Evolutionary conservation across 2,113 vertebrate species (phyloP).

Genomic region (Macquaria ambigua): DNA sequence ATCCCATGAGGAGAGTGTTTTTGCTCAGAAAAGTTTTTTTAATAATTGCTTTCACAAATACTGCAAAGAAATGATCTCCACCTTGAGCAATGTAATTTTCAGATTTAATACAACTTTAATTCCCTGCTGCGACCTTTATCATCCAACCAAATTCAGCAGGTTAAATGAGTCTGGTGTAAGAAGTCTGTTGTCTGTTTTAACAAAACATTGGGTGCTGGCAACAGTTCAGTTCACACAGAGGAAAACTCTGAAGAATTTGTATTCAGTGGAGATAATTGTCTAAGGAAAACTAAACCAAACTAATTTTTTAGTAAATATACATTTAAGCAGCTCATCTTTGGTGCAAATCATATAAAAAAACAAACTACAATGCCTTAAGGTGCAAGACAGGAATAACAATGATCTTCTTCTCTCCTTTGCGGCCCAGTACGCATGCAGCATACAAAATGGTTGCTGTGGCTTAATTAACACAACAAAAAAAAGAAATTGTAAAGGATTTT

Average conservation of each 20-base stretch:
- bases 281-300: slow-evolving; percentile 54
- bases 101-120: slow-evolving; percentile 6
- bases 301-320: slow-evolving; percentile 55
- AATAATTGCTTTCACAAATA: background rate
- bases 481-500: slow-evolving; percentile 75
- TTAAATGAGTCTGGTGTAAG: slow-evolving; percentile 31
- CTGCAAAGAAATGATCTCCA: background rate
- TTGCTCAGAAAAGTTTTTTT: background rate
- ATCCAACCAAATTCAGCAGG: slow-evolving; percentile 13
- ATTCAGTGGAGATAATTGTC: slow-evolving; percentile 22
- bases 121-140: slow-evolving; percentile 7
- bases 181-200: slow-evolving; percentile 13
- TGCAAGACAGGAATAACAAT: slow-evolving; percentile 60
- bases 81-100: background rate
- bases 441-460: slow-evolving; percentile 65
- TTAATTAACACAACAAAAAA: slow-evolving; percentile 82
- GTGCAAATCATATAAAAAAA: slow-evolving; percentile 46
- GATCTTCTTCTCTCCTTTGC: slow-evolving; percentile 45
- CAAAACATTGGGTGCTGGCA: slow-evolving; percentile 34
- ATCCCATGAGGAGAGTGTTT: background rate
- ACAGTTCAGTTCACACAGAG: slow-evolving; percentile 14
- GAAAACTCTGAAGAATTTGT: slow-evolving; percentile 14
- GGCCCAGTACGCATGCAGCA: slow-evolving; percentile 40
- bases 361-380: slow-evolving; percentile 46
- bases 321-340: slow-evolving; percentile 57